Conservation (phyloP, 1,140 invertebrate genomes). For the Solen grandis region DNA sequence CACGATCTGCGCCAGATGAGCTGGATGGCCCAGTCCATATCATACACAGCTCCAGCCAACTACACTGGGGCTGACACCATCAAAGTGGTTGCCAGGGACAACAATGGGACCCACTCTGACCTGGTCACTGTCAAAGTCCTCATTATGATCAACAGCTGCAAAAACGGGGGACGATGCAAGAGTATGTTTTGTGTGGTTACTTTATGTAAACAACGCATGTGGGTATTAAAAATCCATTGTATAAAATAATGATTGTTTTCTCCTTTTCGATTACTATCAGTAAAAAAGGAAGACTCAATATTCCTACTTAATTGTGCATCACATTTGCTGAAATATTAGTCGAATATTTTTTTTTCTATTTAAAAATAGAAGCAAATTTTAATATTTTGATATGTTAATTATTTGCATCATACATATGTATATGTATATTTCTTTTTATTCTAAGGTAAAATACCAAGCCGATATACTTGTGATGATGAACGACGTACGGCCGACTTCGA, state of each 20-base stretch:
- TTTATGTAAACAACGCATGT: background rate
- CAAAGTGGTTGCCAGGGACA: conserved; percentile 32
- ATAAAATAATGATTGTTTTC: background rate
- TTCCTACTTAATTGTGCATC: background rate
- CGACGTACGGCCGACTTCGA: conserved; percentile 19
- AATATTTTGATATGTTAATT: background rate
- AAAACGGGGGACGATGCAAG: conserved; percentile 24
- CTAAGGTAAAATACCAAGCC: conserved; percentile 16
- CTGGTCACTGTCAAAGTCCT: conserved; percentile 3
- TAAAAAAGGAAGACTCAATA: too few species aligned
- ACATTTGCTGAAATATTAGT: background rate
- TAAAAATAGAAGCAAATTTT: background rate
- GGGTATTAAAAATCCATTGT: background rate
- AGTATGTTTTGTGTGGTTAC: conserved; percentile 16
- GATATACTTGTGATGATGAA: conserved; percentile 29
- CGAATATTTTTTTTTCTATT: background rate
- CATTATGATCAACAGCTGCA: conserved; percentile 17
- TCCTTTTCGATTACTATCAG: too few species aligned
- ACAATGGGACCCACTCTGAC: conserved; percentile 26
- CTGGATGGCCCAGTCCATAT: background rate
- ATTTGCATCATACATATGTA: too few species aligned
- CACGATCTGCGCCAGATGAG: background rate
- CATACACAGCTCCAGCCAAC: background rate
- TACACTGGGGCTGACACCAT: conserved; percentile 13
- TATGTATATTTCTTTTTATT: background rate